Evolutionary conservation across 2,888 invertebrate species (phyloP), one percentile per base, ranked within the genome.

Genomic region (Drosophila sordidula): DNA sequence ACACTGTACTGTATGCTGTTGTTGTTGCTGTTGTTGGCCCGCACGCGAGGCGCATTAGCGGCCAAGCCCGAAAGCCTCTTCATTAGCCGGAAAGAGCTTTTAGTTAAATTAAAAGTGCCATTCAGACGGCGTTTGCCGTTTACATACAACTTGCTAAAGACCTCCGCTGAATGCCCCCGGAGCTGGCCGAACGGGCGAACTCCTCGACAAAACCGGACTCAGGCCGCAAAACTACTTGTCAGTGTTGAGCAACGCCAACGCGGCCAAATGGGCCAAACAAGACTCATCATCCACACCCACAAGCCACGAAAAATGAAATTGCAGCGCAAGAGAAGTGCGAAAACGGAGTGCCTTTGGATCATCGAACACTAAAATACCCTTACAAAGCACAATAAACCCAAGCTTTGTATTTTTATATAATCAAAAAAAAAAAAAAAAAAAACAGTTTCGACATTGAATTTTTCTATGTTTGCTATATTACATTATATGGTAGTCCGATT

Each of bases 91-190:
- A 32, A 32, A 46, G 46, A 59, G 78, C 82, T 82, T 78, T 82
- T 82, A 82, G 76, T 69, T 64, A 83, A 82, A 82, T 82, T 86
- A 82, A 86, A 82, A 82, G 51, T 72, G 68, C 41, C 52, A 68
- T 42, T 47, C 47, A 34, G 34, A n/a, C 14, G 39, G 14, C 34
- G 59, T 18, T 46, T 39, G 14, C 6, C 16, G 6, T 47, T 57
- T 61, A 36, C 38, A 44, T 46, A 57, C 39, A 50, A 62, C 36
- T 49, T 55, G 32, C 49, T 55, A 42, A 44, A 46, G 26, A 69
- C 29, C 50, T 57, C 38, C 46, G 45, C 26, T 39, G 36, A 58
- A 57, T 54, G 32, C 8, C 18, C 29, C 8, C n/a, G n/a, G 11
- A 16, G 0, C 41, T 9, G 22, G 2, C 32, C n/a, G n/a, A 9